Evolutionary conservation across 2,888 invertebrate species (phyloP), one percentile per base, ranked within the genome.

Genomic region (Helobdella robusta): DNA sequence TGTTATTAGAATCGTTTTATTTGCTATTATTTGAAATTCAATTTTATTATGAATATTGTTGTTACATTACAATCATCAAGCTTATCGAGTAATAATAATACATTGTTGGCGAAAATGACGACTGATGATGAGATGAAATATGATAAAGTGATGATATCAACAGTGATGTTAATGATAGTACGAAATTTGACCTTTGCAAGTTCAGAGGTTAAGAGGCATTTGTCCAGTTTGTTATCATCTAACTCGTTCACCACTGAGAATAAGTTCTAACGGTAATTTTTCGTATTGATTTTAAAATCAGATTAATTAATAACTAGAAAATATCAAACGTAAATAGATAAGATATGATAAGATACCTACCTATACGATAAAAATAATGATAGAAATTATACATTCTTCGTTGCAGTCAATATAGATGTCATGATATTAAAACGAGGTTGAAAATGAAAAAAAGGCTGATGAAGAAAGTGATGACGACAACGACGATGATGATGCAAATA

Each of bases 161-260:
- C 23, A 8, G 8, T 8, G 8, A 48, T 48, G 8, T 20, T 48
- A 8, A 48, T 48, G 23, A 48, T 48, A 48, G 23, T 48, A 48
- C n/a, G n/a, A 48, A 18, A 15, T 20, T 34, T 28, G 0, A 65
- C 65, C 60, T 59, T 59, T 6, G 48, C 50, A 11, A 65, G 60
- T 44, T 65, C 65, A 3, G 59, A 30, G 25, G 56, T 48, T n/a
- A 65, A 18, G n/a, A 48, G 32, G 44, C 52, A 60, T 50, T 65
- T 65, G 52, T 65, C 65, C 48, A 65, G 28, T 44, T 65, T 65
- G 60, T 65, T 65, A 48, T 65, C 65, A 28, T 65, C 65, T 8
- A 65, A 36, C 35, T 65, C 65, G 50, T 65, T 65, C 15, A 58
- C 59, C 30, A 65, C 60, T 15, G 59, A 59, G 35, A 59, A 65